These are phyloP conservation scores for Philopotamus ludificatus DNA, from an alignment of 1,140 invertebrate species.

Conservation along the genomic window DNA sequence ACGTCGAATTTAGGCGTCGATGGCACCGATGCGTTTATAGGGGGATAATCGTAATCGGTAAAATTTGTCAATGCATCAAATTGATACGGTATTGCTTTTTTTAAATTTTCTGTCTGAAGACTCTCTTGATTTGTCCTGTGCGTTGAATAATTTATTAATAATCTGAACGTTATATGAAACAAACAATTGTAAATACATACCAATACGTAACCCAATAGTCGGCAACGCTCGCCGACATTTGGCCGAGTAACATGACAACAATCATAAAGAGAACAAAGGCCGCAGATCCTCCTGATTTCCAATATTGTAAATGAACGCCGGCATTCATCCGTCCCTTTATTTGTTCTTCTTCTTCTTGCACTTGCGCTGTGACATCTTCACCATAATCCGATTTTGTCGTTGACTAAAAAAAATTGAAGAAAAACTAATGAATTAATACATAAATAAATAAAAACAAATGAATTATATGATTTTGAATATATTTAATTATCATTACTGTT, in stretches of 20 bases:
- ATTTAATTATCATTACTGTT: conserved; percentile 17
- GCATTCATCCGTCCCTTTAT: conserved; percentile 57
- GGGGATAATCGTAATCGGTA: no score
- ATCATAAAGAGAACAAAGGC: conserved; percentile 49
- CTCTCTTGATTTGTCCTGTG: conserved; percentile 33
- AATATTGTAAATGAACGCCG: conserved; percentile 52
- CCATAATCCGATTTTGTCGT: conserved; percentile 10
- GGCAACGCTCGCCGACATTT: conserved; percentile 52
- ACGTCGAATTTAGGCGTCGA: conserved; percentile 48
- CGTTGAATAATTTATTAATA: conserved; percentile 8
- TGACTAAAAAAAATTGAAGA: no score
- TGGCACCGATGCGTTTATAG: no score
- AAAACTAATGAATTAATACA: no score
- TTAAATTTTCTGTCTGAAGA: background rate
- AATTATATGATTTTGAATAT: no score
- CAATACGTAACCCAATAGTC: conserved; percentile 59
- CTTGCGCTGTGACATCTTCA: conserved; percentile 26
- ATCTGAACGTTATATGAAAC: background rate
- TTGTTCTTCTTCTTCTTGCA: conserved; percentile 51
- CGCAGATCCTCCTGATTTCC: conserved; percentile 48
- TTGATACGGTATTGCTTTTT: no score
- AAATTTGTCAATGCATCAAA: no score
- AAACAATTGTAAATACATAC: conserved; percentile 41
- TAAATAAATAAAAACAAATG: no score
- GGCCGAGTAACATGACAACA: conserved; percentile 51